phyloP scores from a whole-genome alignment of 2,797 vertebrate species.

The Buphagus erythrorhynchus region DNA sequence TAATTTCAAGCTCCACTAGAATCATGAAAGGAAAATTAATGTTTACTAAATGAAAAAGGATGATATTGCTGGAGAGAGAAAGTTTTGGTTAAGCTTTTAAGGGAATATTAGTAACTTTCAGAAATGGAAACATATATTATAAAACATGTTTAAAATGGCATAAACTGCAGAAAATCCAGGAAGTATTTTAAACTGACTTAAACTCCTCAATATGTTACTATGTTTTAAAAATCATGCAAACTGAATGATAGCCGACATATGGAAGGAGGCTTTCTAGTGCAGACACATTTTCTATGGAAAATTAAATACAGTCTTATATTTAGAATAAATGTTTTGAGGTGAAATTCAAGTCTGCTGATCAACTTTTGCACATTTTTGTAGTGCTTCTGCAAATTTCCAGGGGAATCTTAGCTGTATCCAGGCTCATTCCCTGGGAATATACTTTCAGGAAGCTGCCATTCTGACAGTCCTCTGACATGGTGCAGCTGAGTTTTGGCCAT shows the following conservation, averaged over 20 bases:
- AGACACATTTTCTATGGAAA: background rate
- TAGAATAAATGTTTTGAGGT: background rate
- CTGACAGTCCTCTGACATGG: background rate
- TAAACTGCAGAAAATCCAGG: background rate
- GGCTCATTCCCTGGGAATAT: slow-evolving; percentile 1
- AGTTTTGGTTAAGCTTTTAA: slow-evolving; percentile 27
- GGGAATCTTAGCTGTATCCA: background rate
- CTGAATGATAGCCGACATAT: background rate
- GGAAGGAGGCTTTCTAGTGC: background rate
- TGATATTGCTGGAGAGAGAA: background rate
- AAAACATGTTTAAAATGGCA: background rate
- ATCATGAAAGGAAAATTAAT: slow-evolving; percentile 56
- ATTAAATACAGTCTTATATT: background rate
- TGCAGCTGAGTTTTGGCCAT: slow-evolving; percentile 3
- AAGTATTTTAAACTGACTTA: background rate
- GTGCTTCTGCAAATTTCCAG: background rate
- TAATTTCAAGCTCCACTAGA: slow-evolving; percentile 64
- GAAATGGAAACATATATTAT: background rate
- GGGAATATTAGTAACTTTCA: background rate
- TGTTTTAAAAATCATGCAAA: background rate
- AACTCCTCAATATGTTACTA: background rate
- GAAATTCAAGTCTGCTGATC: background rate
- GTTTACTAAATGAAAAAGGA: slow-evolving; percentile 43
- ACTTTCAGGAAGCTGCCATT: background rate
- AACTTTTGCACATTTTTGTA: background rate